A percentile compares a stretch with the other conserved stretches of the same genome.
Conservation (phyloP, 35 echinoderm and acorn worm species). For the Nesometra sesokonis region DNA sequence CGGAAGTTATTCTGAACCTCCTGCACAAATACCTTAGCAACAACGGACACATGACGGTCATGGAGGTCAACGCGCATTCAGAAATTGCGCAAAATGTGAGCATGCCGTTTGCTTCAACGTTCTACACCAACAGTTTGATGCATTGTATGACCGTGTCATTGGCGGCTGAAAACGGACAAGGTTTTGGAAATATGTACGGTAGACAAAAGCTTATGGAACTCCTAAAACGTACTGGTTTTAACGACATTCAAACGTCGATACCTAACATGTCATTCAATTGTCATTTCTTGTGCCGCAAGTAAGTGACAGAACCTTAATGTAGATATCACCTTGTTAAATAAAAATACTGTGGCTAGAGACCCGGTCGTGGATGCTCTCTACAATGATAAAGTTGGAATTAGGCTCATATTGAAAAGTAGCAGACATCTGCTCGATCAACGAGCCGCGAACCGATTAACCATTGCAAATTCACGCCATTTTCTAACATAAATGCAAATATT, state of each 20-base stretch:
- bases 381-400: too few species aligned
- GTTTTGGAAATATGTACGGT: conserved; percentile 88
- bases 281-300: conserved; percentile 71
- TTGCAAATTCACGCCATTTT: too few species aligned
- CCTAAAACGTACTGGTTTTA: conserved; percentile 42
- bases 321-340: too few species aligned
- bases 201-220: conserved; percentile 42
- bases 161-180: conserved; percentile 39
- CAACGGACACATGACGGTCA: conserved; percentile 51
- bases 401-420: too few species aligned
- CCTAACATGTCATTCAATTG: conserved; percentile 81
- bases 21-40: conserved; percentile 47
- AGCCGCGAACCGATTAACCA: too few species aligned
- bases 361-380: too few species aligned
- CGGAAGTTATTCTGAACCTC: conserved; percentile 39
- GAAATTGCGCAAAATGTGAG: conserved; percentile 58
- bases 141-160: conserved; percentile 94
- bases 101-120: conserved; percentile 86
- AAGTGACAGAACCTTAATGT: background rate
- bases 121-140: conserved; percentile 91
- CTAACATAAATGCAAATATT: too few species aligned
- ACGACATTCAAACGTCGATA: conserved; percentile 22
- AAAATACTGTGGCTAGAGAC: too few species aligned
- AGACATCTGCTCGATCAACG: too few species aligned
- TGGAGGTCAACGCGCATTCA: conserved; percentile 88